Conservation (phyloP, 2,113 vertebrate genomes). For the Triplophysa tibetana region DNA sequence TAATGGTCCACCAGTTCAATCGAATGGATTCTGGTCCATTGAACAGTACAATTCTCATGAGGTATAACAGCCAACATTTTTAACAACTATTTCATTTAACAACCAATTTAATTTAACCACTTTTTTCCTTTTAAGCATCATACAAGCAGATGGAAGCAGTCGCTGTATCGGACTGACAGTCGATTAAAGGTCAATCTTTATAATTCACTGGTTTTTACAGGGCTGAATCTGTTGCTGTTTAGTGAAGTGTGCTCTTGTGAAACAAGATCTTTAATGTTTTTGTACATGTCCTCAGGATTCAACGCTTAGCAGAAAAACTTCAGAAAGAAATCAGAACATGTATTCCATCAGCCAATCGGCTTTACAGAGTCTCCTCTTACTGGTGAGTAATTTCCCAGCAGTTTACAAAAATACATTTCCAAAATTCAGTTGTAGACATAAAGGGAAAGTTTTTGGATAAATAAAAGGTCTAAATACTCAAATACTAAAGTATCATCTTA, state of each 20-base stretch:
- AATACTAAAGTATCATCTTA: no score
- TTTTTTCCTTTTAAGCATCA: neutral
- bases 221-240: neutral
- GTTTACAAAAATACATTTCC: no score
- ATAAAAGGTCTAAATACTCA: no score
- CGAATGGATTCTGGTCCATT: neutral
- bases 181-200: neutral
- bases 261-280: neutral
- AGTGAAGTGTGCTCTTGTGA: neutral
- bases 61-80: neutral
- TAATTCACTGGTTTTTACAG: neutral
- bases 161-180: neutral
- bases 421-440: no score
- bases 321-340: neutral
- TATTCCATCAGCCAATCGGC: neutral
- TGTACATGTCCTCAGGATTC: neutral
- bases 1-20: neutral
- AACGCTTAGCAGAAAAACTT: neutral
- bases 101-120: neutral
- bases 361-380: slow-evolving; percentile 4
- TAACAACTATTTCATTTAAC: no score
- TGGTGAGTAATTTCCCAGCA: neutral
- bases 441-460: no score
- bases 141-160: neutral
- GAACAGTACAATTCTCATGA: neutral